These are phyloP conservation scores for Calliphora vomitoria DNA, from an alignment of 2,888 invertebrate species.

Conservation along the genomic window DNA sequence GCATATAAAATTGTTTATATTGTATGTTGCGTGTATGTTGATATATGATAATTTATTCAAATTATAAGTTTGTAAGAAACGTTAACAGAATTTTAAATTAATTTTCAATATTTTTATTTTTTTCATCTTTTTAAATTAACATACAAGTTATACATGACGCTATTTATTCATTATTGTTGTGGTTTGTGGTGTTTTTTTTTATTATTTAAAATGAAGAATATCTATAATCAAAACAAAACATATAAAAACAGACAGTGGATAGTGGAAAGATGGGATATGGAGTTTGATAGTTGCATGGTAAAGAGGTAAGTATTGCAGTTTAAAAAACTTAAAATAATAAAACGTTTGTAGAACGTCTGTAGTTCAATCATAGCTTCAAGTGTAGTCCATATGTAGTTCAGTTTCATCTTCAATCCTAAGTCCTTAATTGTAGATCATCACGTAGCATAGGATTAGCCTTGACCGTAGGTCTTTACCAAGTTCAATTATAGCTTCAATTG, in stretches of 20 bases:
- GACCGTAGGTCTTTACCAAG: too few species aligned
- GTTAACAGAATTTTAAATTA: constrained; percentile 55
- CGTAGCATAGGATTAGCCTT: too few species aligned
- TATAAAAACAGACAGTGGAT: constrained; percentile 1
- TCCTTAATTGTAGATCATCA: too few species aligned
- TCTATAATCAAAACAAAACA: constrained; percentile 38
- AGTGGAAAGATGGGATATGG: background rate
- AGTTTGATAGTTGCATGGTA: background rate
- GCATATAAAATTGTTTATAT: background rate
- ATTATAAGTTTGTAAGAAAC: constrained; percentile 46
- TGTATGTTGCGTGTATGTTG: background rate
- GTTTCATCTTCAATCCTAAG: too few species aligned
- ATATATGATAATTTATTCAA: constrained; percentile 55
- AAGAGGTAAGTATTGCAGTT: background rate
- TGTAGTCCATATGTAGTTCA: too few species aligned
- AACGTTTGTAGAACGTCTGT: too few species aligned
- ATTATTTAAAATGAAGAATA: constrained; percentile 21
- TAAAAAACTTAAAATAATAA: too few species aligned
- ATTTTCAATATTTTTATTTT: constrained; percentile 11
- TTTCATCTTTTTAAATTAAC: background rate
- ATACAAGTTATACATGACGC: background rate
- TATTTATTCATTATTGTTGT: constrained; percentile 1
- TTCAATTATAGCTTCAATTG: too few species aligned
- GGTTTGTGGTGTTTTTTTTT: background rate
- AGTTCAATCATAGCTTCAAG: too few species aligned